Base-by-base conservation (phyloP, 2,113 vertebrate genomes). In the Carettochelys insculpta region DNA sequence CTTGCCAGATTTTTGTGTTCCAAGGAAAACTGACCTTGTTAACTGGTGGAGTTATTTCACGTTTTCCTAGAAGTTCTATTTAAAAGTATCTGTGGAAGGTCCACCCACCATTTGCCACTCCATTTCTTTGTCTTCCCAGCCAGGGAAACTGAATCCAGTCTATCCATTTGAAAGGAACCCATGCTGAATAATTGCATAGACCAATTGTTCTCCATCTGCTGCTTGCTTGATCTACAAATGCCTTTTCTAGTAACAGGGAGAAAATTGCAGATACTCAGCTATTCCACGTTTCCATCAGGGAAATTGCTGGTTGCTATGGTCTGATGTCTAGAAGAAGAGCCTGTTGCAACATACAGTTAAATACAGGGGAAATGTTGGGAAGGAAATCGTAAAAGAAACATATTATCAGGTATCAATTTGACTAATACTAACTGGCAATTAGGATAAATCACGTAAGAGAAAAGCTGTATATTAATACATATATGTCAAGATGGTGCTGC, bases 171-270 rank as follows among this genome's bases (percentile, higher is more conserved):
- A 94, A 96, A 91, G 75, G 73, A 96, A 88, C 83, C 73, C 91
- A 88, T 80, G 50, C 73, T 1, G 82, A 97, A 94, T 95, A 96
- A 95, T 84, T 96, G 92, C 92, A 95, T 97, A 95, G 81, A 95
- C 89, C 92, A 97, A 93, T 93, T 97, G 89, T 94, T 96, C 85
- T 91, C 94, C 93, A 96, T 95, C 92, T 96, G 91, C 88, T 96
- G 81, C 83, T 92, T 95, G 65, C 87, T 91, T 97, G 85, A 96
- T 96, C 86, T 96, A 94, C 95, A 97, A 97, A 96, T 96, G 92
- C 9, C 80, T 97, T 95, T 95, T 95, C 93, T 96, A 94, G 77
- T 96, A 96, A 80, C 45, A 96, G 85, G 86, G 95, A 95, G 93
- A 79, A 93, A 97, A 88, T 86, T 82, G 92, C 91, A 96, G 96